These are phyloP conservation scores for Rhinogobius similis DNA, from an alignment of 2,113 vertebrate genomes.

Conservation along the genomic window DNA sequence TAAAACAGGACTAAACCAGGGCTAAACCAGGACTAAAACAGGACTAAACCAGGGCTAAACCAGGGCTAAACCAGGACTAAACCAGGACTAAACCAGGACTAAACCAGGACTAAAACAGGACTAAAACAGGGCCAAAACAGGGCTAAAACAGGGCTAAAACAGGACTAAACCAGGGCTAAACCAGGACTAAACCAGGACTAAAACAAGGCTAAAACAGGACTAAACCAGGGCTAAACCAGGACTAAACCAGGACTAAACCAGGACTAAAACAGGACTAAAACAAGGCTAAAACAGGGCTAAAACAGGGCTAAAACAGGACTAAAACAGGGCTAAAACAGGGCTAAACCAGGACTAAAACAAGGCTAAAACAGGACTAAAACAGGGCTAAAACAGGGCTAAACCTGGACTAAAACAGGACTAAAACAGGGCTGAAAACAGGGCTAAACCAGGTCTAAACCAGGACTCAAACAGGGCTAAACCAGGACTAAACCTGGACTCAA, in stretches of 20 bases:
- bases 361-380: too few species aligned
- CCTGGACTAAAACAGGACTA: too few species aligned
- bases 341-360: too few species aligned
- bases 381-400: too few species aligned
- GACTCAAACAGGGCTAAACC: too few species aligned
- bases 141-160: background rate
- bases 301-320: too few species aligned
- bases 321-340: too few species aligned
- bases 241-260: background rate
- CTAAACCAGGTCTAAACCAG: too few species aligned
- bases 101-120: background rate
- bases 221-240: conserved; percentile 1
- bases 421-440: too few species aligned
- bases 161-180: background rate
- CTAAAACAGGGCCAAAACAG: background rate
- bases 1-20: background rate
- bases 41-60: background rate
- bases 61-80: background rate
- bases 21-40: background rate
- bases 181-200: background rate
- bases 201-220: background rate
- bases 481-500: too few species aligned
- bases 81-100: background rate
- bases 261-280: too few species aligned
- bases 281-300: too few species aligned